Conservation (phyloP, 2,797 vertebrate genomes). For the Paratrypauchen microcephalus region DNA sequence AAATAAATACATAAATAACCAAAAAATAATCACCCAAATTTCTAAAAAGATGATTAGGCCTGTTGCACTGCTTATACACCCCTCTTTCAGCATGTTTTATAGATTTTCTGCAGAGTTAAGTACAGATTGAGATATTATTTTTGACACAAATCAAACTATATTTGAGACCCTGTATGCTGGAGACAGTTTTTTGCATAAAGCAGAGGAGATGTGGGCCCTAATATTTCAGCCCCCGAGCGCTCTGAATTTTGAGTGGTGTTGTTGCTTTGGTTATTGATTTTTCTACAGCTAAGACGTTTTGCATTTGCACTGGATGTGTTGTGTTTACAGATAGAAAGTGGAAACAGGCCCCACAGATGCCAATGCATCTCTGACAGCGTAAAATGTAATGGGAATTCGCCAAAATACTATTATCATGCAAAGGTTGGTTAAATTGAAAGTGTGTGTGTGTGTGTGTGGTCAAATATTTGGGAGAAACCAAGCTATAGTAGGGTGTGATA, state of each 20-base stretch:
- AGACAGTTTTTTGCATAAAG: conserved; percentile 38
- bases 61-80: background rate
- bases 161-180: conserved; percentile 25
- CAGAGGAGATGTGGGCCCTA: conserved; percentile 22
- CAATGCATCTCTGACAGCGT: conserved; percentile 42
- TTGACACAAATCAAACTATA: conserved; percentile 21
- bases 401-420: conserved; percentile 18
- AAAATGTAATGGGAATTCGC: conserved; percentile 33
- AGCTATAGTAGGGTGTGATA: background rate
- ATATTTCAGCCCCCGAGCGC: conserved; percentile 29
- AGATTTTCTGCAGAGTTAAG: conserved; percentile 44
- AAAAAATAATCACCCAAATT: no score
- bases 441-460: background rate
- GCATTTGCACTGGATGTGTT: conserved; percentile 37
- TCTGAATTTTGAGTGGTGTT: conserved; percentile 21
- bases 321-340: conserved; percentile 37
- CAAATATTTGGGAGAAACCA: background rate
- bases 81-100: conserved; percentile 35
- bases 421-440: background rate
- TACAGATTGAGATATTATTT: conserved; percentile 40
- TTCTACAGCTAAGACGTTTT: conserved; percentile 29
- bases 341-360: conserved; percentile 45
- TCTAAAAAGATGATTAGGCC: no score
- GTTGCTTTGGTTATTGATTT: conserved; percentile 54
- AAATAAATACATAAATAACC: no score